phyloP scores from a whole-genome alignment of 2,888 invertebrate species.

The Parnassius mnemosyne region DNA sequence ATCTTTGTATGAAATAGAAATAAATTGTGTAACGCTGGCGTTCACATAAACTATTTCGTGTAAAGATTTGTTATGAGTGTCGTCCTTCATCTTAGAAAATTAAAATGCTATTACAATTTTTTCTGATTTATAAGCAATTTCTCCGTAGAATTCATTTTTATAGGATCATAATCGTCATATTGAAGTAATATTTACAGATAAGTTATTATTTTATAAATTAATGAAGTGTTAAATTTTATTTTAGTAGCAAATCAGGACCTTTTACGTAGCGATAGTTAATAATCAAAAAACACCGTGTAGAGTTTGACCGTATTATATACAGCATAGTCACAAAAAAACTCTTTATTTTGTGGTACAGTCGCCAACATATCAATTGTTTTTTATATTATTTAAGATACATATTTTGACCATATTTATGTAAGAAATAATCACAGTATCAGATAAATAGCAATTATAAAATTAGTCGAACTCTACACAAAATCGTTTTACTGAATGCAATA shows the following conservation, averaged over 20 bases:
- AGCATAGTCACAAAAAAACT: background rate
- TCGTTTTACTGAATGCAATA: constrained; percentile 8
- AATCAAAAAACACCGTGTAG: background rate
- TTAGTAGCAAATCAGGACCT: constrained; percentile 17
- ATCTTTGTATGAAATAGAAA: background rate
- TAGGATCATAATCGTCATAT: constrained; percentile 5
- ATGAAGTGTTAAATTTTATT: constrained; percentile 4
- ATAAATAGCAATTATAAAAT: background rate
- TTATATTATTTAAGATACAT: too few species aligned
- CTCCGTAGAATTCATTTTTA: constrained; percentile 1
- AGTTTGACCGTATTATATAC: background rate
- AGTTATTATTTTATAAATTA: constrained; percentile 8
- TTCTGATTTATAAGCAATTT: constrained; percentile 6
- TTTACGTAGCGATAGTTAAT: constrained; percentile 1
- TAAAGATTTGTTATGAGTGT: constrained; percentile 4
- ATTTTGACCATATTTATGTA: too few species aligned
- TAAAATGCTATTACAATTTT: background rate
- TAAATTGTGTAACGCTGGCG: constrained; percentile 1
- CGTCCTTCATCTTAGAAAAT: background rate
- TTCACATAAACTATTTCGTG: background rate
- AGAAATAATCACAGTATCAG: too few species aligned
- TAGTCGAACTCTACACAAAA: constrained; percentile 9
- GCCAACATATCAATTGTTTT: background rate
- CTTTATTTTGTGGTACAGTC: background rate
- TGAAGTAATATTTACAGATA: constrained; percentile 11